Evolutionary conservation across 2,113 vertebrate genomes (phyloP).

Genomic region (Clupea harengus): DNA sequence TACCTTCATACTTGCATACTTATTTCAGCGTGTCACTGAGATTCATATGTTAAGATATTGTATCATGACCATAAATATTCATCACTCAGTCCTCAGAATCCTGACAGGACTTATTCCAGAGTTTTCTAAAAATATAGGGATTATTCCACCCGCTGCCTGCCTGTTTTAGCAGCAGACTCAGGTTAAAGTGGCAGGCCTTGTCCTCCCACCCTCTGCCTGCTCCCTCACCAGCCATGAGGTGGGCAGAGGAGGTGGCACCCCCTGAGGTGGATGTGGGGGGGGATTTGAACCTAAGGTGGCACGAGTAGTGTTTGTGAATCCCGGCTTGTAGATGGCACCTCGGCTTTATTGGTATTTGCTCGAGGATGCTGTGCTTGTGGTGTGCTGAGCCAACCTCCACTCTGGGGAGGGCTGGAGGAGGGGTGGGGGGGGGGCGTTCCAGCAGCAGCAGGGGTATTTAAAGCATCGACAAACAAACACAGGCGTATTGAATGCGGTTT

Average conservation of each 20-base stretch:
- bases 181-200: neutral
- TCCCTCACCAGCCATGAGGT: neutral
- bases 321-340: neutral
- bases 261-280: neutral
- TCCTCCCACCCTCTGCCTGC: neutral
- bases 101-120: neutral
- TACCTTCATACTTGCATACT: neutral
- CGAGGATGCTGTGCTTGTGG: neutral
- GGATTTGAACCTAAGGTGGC: neutral
- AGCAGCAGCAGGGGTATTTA: conserved; percentile 1
- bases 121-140: neutral
- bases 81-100: neutral
- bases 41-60: neutral
- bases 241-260: neutral
- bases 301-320: neutral
- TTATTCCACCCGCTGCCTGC: neutral
- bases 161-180: neutral
- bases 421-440: neutral
- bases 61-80: neutral
- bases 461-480: conserved; percentile 6
- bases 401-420: too few relatives aligned
- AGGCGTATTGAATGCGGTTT: neutral
- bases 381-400: neutral
- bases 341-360: neutral
- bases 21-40: neutral